A percentile compares a stretch with the other conserved stretches of the same genome.
These are phyloP conservation scores for Leptoclinus maculatus DNA, from an alignment of 2,797 vertebrate genomes.

Conservation along the genomic window DNA sequence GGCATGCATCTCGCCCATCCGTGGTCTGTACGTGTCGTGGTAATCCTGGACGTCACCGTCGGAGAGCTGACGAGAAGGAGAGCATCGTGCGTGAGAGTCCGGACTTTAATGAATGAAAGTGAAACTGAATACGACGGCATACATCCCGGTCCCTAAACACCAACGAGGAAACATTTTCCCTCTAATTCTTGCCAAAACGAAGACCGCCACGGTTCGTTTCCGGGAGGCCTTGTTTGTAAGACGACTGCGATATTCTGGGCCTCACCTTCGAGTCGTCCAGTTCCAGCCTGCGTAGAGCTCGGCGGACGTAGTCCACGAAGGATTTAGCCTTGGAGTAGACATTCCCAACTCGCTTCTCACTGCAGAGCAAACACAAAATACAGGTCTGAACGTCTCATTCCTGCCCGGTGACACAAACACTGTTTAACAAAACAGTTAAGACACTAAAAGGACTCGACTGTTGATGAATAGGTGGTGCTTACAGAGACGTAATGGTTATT, in stretches of 20 bases:
- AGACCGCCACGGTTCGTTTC: not conserved
- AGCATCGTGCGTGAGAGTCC: not conserved
- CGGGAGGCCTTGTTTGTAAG: not conserved
- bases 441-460: not conserved
- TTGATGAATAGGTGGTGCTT: slow-evolving; percentile 44
- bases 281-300: slow-evolving; percentile 90
- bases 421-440: slow-evolving; percentile 6
- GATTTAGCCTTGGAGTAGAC: slow-evolving; percentile 93
- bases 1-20: slow-evolving; percentile 91
- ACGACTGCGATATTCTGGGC: slow-evolving; percentile 14
- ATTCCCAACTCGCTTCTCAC: slow-evolving; percentile 92
- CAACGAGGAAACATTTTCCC: slow-evolving; percentile 2
- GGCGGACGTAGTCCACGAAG: slow-evolving; percentile 93
- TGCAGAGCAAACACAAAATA: slow-evolving; percentile 57
- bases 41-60: slow-evolving; percentile 89
- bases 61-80: slow-evolving; percentile 84
- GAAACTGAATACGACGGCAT: not conserved
- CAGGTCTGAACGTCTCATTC: slow-evolving; percentile 7
- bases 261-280: slow-evolving; percentile 92
- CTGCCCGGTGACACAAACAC: slow-evolving; percentile 9
- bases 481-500: slow-evolving; percentile 36
- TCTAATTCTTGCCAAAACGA: not conserved
- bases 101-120: not conserved
- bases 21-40: slow-evolving; percentile 85
- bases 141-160: not conserved